These are phyloP conservation scores for Phodopus roborovskii DNA, from an alignment of 2,113 vertebrate genomes.

Conservation along the genomic window DNA sequence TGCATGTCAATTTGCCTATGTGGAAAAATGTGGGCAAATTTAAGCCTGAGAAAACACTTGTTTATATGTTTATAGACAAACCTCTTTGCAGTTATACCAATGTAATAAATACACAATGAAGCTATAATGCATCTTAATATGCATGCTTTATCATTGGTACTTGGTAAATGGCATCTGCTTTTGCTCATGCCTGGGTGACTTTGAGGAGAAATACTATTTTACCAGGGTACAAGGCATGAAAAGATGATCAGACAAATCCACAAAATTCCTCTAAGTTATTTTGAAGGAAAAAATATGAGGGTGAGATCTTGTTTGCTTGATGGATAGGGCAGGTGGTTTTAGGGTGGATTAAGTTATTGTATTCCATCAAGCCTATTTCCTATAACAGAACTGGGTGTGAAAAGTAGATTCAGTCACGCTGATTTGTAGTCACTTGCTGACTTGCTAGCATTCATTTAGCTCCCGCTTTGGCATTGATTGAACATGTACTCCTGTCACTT, in stretches of 20 bases:
- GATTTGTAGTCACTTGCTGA: constrained; percentile 72
- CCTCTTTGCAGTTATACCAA: not conserved
- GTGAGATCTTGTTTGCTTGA: constrained; percentile 15
- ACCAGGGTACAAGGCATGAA: not conserved
- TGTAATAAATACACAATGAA: not conserved
- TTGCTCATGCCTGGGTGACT: not conserved
- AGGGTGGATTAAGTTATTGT: constrained; percentile 50
- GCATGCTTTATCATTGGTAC: not conserved
- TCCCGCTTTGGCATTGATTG: constrained; percentile 54
- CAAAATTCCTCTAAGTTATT: constrained; percentile 37
- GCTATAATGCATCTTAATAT: not conserved
- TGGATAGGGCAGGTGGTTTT: not conserved
- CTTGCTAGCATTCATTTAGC: constrained; percentile 47
- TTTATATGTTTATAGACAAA: not conserved
- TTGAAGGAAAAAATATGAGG: constrained; percentile 4
- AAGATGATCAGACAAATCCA: not conserved
- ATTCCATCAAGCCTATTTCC: constrained; percentile 67
- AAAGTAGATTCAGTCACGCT: constrained; percentile 63
- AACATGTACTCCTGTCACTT: constrained; percentile 44
- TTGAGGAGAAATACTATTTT: not conserved
- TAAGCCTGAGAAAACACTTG: constrained; percentile 40
- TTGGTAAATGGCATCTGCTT: not conserved
- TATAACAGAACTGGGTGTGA: constrained; percentile 56
- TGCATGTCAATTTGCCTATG: constrained; percentile 27
- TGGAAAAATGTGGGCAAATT: constrained; percentile 50